Evolutionary conservation across 53 echinoderm and acorn worm species (phyloP), one percentile per base, ranked within the genome.

Genomic region (Mesocentrotus franciscanus): DNA sequence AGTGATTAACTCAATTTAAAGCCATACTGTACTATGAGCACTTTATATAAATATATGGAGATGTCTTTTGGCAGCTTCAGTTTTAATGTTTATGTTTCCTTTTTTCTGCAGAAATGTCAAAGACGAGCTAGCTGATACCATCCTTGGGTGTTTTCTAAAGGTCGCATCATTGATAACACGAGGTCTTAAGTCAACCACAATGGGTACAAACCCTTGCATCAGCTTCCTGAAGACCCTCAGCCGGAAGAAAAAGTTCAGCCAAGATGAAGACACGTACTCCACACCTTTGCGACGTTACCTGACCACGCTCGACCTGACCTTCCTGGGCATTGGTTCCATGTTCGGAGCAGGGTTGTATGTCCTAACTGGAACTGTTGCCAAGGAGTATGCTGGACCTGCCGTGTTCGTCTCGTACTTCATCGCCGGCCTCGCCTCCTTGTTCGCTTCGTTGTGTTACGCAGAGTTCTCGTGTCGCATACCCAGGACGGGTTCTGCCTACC

Each of bases 381-480:
- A 92, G 60, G 94, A 97, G 24, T 95, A 91, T 60, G 95, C 97
- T 62, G 98, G 98, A 62, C 98, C 98, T 13, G 95, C 98, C 10
- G 93, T 98, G 70, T 95, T 96, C 57, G 30, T 97, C 0, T 98
- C 98, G 13, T 98, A 96, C 87, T 16, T 96, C 32, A 95, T 98
- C 49, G 98, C 98, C 9, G 98, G 90, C 26, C 22, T 98, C 9
- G 97, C 96, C 20, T 95, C 98, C 24, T 17, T 95, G 17, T 64
- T 98, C 66, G 92, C 98, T 8, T 97, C 97, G 0, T 84, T 98
- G 27, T 98, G 98, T 78, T 98, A 97, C 85, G 96, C 96, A 20
- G 98, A 98, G 94, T 98, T 98, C 61, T 97, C 96, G n/a, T 95
- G 96, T 27, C 93, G 96, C 64, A 94, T 98, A 16, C 98, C 98